Conservation (phyloP, 2,888 invertebrate genomes). For the Xanthostigma xanthostigma region DNA sequence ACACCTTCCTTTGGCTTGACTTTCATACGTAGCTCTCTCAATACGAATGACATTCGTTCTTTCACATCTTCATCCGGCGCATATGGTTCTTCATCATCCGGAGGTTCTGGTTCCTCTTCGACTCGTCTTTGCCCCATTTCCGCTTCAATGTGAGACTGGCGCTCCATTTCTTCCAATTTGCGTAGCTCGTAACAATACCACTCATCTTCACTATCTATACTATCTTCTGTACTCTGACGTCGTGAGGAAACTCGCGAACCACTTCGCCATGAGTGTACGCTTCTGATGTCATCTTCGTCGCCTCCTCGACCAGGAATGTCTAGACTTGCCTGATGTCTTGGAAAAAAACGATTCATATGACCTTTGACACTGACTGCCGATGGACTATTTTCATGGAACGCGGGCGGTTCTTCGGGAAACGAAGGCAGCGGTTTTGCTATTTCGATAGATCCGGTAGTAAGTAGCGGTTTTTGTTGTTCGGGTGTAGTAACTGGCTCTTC, state of each 20-base stretch:
- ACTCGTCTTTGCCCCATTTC: constrained; percentile 43
- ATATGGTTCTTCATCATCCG: constrained; percentile 34
- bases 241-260: constrained; percentile 73
- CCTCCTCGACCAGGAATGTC: constrained; percentile 60
- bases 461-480: constrained; percentile 1
- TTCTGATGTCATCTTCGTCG: constrained; percentile 72
- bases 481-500: constrained; percentile 10
- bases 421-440: constrained; percentile 12
- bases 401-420: constrained; percentile 35
- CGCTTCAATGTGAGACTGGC: constrained; percentile 49
- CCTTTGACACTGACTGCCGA: constrained; percentile 45
- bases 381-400: constrained; percentile 45
- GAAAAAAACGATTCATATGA: constrained; percentile 41
- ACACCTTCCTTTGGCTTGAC: constrained; percentile 34
- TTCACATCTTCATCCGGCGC: constrained; percentile 55
- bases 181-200: constrained; percentile 83
- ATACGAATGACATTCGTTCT: constrained; percentile 65
- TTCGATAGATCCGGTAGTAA: neutral
- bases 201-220: constrained; percentile 85
- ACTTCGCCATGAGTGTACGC: constrained; percentile 77
- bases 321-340: constrained; percentile 59
- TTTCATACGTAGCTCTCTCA: constrained; percentile 59
- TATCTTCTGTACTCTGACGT: constrained; percentile 82
- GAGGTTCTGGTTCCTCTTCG: constrained; percentile 40
- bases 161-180: constrained; percentile 74